Conservation (phyloP, 2,113 vertebrate species). For the Prochilodus magdalenae region DNA sequence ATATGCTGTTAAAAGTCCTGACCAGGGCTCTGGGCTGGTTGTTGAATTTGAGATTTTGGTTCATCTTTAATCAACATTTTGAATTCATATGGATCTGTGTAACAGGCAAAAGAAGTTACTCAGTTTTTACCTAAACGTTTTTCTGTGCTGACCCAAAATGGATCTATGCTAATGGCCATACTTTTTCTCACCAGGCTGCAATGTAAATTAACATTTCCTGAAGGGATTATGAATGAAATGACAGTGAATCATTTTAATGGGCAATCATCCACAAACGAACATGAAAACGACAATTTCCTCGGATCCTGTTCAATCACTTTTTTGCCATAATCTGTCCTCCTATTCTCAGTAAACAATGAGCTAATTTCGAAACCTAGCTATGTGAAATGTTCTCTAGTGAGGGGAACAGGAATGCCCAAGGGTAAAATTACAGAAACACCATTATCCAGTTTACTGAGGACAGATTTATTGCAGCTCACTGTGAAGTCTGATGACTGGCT, state of each 20-base stretch:
- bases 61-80: background rate
- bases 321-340: background rate
- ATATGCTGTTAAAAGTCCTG: background rate
- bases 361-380: slow-evolving; percentile 2
- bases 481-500: background rate
- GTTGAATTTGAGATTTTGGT: background rate
- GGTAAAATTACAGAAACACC: background rate
- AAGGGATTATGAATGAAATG: background rate
- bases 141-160: background rate
- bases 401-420: background rate
- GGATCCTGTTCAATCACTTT: background rate
- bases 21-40: background rate
- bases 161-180: background rate
- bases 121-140: background rate
- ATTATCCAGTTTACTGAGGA: slow-evolving; percentile 5
- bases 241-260: background rate
- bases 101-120: background rate
- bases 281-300: background rate
- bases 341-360: slow-evolving; percentile 3
- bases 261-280: background rate
- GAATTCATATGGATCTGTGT: background rate
- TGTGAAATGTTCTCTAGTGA: slow-evolving; percentile 1
- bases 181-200: background rate
- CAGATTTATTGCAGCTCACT: background rate
- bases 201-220: background rate